Percentiles rank a stretch among this genome's conserved stretches.
Conservation (phyloP, 2,888 invertebrate genomes). For the Apotomis betuletana region DNA sequence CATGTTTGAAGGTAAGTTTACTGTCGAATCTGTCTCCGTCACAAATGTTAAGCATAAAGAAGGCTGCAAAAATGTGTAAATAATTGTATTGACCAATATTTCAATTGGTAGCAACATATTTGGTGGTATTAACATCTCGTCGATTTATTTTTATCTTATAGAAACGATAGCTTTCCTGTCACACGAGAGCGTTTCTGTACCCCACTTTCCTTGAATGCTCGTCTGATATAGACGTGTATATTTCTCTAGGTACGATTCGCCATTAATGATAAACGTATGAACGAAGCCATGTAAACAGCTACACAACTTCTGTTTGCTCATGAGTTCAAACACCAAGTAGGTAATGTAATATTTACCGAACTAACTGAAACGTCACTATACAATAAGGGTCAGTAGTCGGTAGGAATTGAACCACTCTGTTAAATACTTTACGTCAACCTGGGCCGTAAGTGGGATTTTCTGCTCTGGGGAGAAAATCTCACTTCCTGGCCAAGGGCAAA, state of each 20-base stretch:
- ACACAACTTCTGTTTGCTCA: conserved; percentile 12
- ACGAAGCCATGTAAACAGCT: conserved; percentile 11
- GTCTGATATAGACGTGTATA: not conserved
- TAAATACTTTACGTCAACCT: too few species aligned
- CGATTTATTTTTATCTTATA: not conserved
- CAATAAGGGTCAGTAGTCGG: conserved; percentile 54
- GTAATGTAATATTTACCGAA: conserved; percentile 10
- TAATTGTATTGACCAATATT: conserved; percentile 62
- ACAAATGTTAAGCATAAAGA: conserved; percentile 69
- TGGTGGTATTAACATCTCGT: conserved; percentile 25
- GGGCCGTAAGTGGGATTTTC: too few species aligned
- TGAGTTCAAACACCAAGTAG: conserved; percentile 11
- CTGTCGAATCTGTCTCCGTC: conserved; percentile 56
- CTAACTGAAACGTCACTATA: conserved; percentile 1
- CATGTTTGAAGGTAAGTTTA: conserved; percentile 47
- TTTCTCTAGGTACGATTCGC: not conserved
- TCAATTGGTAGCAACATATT: conserved; percentile 55
- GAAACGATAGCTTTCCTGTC: not conserved
- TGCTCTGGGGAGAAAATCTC: too few species aligned
- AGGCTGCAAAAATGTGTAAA: conserved; percentile 60
- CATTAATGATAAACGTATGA: not conserved
- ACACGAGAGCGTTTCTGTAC: not conserved
- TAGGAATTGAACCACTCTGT: not conserved
- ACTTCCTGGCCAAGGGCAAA: too few species aligned
- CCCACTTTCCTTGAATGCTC: not conserved